phyloP scores from a whole-genome alignment of 2,888 invertebrate species.

The Eupithecia abbreviata region DNA sequence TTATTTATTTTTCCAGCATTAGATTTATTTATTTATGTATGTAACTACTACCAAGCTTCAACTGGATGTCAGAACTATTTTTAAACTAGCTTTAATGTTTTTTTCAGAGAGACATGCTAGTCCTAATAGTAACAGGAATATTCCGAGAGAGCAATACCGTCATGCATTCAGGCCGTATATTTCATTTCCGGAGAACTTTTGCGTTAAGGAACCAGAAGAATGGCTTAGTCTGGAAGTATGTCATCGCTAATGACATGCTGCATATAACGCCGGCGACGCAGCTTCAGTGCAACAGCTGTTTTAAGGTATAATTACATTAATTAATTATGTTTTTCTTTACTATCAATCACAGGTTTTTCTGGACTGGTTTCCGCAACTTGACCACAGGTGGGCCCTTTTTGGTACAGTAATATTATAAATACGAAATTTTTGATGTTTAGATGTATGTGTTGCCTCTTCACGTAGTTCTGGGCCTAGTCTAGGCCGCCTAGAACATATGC shows the following conservation, averaged over 20 bases:
- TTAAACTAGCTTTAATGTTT: background rate
- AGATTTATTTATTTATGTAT: no score
- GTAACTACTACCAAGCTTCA: no score
- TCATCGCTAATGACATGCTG: constrained; percentile 64
- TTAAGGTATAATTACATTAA: constrained; percentile 62
- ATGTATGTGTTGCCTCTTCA: no score
- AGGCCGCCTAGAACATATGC: no score
- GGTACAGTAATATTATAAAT: no score
- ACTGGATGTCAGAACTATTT: background rate
- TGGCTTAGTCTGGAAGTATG: constrained; percentile 47
- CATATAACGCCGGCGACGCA: constrained; percentile 53
- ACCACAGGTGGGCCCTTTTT: no score
- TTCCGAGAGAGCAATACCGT: constrained; percentile 55
- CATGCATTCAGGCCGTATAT: constrained; percentile 38
- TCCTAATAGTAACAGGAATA: constrained; percentile 61
- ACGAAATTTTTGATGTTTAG: no score
- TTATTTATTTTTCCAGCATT: no score
- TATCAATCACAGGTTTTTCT: no score
- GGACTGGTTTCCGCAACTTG: no score
- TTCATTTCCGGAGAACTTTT: constrained; percentile 69
- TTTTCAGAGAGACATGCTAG: constrained; percentile 49
- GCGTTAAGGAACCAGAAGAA: constrained; percentile 50
- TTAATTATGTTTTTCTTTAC: no score
- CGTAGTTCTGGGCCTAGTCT: no score
- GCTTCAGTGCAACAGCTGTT: constrained; percentile 57